Base-by-base conservation (phyloP, 2,797 vertebrate genomes). In the Xerus rutilus region DNA sequence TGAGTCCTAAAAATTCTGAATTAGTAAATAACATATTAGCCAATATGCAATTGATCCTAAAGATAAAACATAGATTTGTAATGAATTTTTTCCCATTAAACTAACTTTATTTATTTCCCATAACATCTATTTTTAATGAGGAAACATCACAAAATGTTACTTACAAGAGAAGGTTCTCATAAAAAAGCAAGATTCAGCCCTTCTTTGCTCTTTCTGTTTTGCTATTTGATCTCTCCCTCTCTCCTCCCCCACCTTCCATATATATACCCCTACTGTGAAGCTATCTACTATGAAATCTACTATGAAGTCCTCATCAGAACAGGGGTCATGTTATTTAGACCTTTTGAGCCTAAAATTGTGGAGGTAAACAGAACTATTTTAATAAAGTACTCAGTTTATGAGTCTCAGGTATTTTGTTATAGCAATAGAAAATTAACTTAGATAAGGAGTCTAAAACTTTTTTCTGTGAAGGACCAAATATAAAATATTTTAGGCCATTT, bases 21-120 rank as follows among this genome's bases (percentile, higher is more conserved):
- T 25, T 84, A 35, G 5, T 83, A 39, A 98, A 95, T 59, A 54
- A 43, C 77, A 1, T 54, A 32, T 70, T 87, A 32, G 45, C 45
- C 43, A 95, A 67, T 2, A n/a, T 35, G 65, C 74, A 97, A 87
- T 57, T 84, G 21, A 90, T 18, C 5, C 12, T 54, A 25, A 15
- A 95, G 47, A 87, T 74, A 91, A 92, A 86, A 59, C 21, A 39
- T n/a, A 82, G 45, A 79, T 28, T 14, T 74, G 12, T 67, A 70
- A 93, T 90, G 11, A 52, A 32, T 20, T 65, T 84, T 88, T 90
- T 47, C 28, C 59, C 83, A 84, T 76, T 69, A 49, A 57, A 91
- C 39, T 57, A 86, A 39, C 9, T n/a, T n/a, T 79, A 43, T 64
- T 47, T 95, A 86, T 94, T 69, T 28, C n/a, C 95, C 49, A 74